A percentile compares a stretch with the other conserved stretches of the same genome.
Evolutionary conservation across 2,797 vertebrate genomes (phyloP).

Genomic region (Rachycentron canadum): DNA sequence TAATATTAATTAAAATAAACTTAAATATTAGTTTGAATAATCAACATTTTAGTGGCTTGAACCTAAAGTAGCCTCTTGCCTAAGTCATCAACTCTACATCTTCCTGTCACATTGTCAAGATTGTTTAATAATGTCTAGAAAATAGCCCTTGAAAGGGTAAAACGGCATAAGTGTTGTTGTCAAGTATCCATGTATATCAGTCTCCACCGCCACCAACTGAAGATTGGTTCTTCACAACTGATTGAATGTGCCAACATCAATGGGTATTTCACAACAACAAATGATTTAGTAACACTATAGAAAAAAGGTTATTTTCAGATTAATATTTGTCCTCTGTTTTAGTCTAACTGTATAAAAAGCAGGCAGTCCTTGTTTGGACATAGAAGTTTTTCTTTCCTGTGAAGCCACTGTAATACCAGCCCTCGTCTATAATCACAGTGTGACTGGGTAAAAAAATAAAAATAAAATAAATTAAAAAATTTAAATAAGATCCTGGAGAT

Average conservation of each 20-base stretch:
- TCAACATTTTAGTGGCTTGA: conserved; percentile 49
- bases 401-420: conserved; percentile 39
- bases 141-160: conserved; percentile 76
- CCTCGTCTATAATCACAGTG: conserved; percentile 70
- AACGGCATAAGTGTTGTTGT: conserved; percentile 48
- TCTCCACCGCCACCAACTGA: not conserved
- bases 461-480: conserved; percentile 1
- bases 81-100: conserved; percentile 2
- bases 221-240: conserved; percentile 34
- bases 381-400: conserved; percentile 16
- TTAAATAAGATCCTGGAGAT: conserved; percentile 43
- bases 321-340: conserved; percentile 59
- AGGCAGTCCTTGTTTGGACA: conserved; percentile 47
- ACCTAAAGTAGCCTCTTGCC: conserved; percentile 12
- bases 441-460: conserved; percentile 28
- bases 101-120: conserved; percentile 49
- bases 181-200: conserved; percentile 34
- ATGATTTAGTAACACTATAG: conserved; percentile 45
- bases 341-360: conserved; percentile 59
- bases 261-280: conserved; percentile 50
- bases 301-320: conserved; percentile 48
- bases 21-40: conserved; percentile 44
- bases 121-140: conserved; percentile 51
- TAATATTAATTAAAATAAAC: conserved; percentile 22
- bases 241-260: conserved; percentile 40